phyloP scores from a whole-genome alignment of 2,113 vertebrate species.

The Tichodroma muraria region DNA sequence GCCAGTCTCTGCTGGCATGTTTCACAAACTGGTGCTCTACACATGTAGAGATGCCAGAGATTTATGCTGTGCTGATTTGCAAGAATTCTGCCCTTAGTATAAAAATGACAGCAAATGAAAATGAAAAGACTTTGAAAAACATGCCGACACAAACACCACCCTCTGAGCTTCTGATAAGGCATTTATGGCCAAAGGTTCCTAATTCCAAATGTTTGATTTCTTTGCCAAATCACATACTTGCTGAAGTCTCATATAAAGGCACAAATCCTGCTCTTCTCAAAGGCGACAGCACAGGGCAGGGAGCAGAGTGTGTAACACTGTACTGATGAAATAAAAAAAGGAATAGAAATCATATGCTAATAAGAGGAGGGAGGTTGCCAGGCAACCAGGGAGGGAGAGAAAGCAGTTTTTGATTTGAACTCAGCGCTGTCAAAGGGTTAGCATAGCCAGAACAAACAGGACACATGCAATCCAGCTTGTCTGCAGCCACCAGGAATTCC shows the following conservation, averaged over 20 bases:
- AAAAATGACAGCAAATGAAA: slow-evolving; percentile 34
- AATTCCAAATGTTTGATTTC: slow-evolving; percentile 44
- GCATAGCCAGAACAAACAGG: slow-evolving; percentile 51
- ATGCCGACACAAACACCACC: slow-evolving; percentile 32
- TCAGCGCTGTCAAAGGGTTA: slow-evolving; percentile 58
- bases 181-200: slow-evolving; percentile 38
- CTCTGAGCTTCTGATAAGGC: slow-evolving; percentile 26
- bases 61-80: neutral
- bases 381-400: slow-evolving; percentile 55
- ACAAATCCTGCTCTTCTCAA: slow-evolving; percentile 41
- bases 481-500: neutral
- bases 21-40: neutral
- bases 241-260: neutral
- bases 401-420: slow-evolving; percentile 62
- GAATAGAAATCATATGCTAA: slow-evolving; percentile 68
- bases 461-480: slow-evolving; percentile 11
- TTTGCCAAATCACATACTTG: slow-evolving; percentile 14
- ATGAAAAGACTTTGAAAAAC: slow-evolving; percentile 17
- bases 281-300: neutral
- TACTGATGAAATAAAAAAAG: slow-evolving; percentile 59
- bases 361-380: slow-evolving; percentile 62
- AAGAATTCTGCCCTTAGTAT: neutral
- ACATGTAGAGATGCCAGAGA: neutral
- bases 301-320: slow-evolving; percentile 13
- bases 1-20: neutral